Evolutionary conservation across 2,113 vertebrate species (phyloP).

Genomic region (Ranitomeya variabilis): DNA sequence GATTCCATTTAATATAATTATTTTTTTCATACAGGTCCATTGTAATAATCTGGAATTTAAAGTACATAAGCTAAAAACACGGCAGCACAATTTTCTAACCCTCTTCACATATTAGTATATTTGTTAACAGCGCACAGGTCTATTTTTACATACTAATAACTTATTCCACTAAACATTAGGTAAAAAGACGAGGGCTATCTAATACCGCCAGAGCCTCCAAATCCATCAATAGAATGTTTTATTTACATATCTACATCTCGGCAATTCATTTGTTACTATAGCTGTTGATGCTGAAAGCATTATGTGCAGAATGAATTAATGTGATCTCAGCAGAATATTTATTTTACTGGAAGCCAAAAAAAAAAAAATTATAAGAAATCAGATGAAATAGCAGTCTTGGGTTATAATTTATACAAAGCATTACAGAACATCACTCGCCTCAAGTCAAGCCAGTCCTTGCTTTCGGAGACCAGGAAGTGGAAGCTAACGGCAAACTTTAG

Average conservation of each 20-base stretch:
- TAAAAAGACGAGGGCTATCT: not conserved
- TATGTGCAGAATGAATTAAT: conserved; percentile 47
- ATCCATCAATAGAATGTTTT: conserved; percentile 32
- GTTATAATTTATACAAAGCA: conserved; percentile 49
- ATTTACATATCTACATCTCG: conserved; percentile 35
- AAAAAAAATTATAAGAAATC: conserved; percentile 36
- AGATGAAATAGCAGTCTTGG: conserved; percentile 42
- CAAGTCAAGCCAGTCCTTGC: conserved; percentile 29
- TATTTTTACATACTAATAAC: conserved; percentile 32
- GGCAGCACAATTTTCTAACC: not conserved
- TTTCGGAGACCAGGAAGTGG: conserved; percentile 37
- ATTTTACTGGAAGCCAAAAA: conserved; percentile 44
- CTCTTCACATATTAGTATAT: not conserved
- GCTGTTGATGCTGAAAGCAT: conserved; percentile 42
- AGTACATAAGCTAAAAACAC: not conserved
- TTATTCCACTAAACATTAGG: conserved; percentile 36
- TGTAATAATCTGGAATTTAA: too few species aligned
- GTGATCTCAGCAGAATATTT: conserved; percentile 46
- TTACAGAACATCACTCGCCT: conserved; percentile 41
- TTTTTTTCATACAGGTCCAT: too few species aligned
- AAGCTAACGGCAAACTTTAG: conserved; percentile 9
- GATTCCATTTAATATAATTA: too few species aligned
- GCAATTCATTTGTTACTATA: conserved; percentile 44
- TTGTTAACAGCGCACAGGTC: not conserved
- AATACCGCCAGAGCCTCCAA: not conserved